These are phyloP conservation scores for Silvanus unidentatus DNA, from an alignment of 2,888 invertebrate species.

Conservation along the genomic window DNA sequence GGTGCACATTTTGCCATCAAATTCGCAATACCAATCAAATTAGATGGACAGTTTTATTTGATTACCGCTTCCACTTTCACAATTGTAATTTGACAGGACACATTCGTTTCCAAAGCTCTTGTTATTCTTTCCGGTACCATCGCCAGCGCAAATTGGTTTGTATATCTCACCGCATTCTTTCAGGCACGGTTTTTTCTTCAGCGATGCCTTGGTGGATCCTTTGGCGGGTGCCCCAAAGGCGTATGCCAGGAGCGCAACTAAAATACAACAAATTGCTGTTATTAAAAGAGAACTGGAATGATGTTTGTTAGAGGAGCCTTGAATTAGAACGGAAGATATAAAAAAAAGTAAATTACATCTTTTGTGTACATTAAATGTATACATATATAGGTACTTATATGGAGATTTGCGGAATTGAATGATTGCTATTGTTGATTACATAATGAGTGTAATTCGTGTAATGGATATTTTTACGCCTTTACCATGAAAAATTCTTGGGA, in stretches of 20 bases:
- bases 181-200: slow-evolving; percentile 55
- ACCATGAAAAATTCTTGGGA: too few species aligned
- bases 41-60: background rate
- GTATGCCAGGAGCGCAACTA: slow-evolving; percentile 43
- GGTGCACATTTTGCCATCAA: too few species aligned
- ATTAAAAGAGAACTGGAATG: too few species aligned
- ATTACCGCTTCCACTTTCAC: slow-evolving; percentile 59
- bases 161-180: slow-evolving; percentile 51
- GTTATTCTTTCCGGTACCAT: slow-evolving; percentile 51
- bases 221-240: slow-evolving; percentile 52
- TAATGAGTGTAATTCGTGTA: slow-evolving; percentile 3
- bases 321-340: too few species aligned
- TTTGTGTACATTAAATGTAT: too few species aligned
- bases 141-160: slow-evolving; percentile 60
- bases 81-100: slow-evolving; percentile 59
- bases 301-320: too few species aligned
- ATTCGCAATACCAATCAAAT: too few species aligned
- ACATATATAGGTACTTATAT: background rate
- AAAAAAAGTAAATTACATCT: too few species aligned
- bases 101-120: slow-evolving; percentile 60
- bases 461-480: background rate
- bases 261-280: slow-evolving; percentile 40
- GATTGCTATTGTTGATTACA: slow-evolving; percentile 8
- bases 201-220: slow-evolving; percentile 53
- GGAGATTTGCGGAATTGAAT: slow-evolving; percentile 9